Conservation (phyloP, 1,140 invertebrate genomes). For the Lamellibrachia luymesi region DNA sequence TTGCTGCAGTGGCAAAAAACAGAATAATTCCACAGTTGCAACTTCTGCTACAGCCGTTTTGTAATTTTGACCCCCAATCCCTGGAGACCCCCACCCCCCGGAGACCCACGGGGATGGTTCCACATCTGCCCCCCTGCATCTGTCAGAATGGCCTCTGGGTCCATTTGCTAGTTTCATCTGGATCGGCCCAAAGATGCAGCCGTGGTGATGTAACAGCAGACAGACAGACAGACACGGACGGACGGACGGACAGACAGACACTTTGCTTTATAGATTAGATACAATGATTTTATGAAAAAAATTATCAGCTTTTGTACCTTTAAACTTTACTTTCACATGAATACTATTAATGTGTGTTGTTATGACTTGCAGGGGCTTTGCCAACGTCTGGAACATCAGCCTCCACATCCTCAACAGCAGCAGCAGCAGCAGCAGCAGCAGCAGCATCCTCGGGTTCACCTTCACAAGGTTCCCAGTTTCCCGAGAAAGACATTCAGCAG, state of each 20-base stretch:
- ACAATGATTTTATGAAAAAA: too few species aligned
- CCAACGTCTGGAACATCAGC: background rate
- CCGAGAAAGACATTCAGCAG: slow-evolving; percentile 11
- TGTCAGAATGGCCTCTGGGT: too few species aligned
- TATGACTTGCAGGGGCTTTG: background rate
- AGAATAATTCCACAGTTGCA: background rate
- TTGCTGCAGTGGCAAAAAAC: background rate
- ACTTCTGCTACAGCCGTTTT: background rate
- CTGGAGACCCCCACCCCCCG: too few species aligned
- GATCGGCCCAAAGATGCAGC: background rate
- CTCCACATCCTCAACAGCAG: background rate
- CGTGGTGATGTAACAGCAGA: too few species aligned
- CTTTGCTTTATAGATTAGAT: too few species aligned
- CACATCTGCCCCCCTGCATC: too few species aligned
- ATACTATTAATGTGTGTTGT: background rate
- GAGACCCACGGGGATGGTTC: too few species aligned
- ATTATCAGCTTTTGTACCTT: background rate
- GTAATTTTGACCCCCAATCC: background rate
- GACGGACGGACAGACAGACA: too few species aligned
- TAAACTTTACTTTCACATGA: background rate
- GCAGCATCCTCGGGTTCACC: background rate
- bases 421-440: background rate
- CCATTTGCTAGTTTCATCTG: background rate
- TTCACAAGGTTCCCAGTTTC: background rate
- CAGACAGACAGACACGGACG: too few species aligned